Percentiles rank a stretch among this genome's conserved stretches.
phyloP scores from a whole-genome alignment of 2,888 invertebrate genomes.

The Cordilura impudica region DNA sequence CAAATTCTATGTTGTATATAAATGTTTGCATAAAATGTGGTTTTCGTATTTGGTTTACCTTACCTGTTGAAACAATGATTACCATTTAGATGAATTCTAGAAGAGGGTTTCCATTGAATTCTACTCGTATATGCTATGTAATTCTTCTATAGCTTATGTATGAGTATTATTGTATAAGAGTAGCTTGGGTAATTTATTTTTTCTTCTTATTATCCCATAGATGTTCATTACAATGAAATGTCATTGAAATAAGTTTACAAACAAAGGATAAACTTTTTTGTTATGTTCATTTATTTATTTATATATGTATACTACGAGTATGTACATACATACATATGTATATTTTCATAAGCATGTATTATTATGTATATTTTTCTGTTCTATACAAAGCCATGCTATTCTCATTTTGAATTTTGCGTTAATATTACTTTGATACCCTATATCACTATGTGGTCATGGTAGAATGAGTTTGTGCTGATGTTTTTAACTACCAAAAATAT shows the following conservation, averaged over 20 bases:
- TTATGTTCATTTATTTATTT: not conserved
- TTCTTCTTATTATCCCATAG: not conserved
- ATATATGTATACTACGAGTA: not conserved
- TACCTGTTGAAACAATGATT: not conserved
- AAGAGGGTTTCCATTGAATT: not conserved
- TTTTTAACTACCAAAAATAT: too few relatives aligned
- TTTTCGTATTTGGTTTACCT: not conserved
- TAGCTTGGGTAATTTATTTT: not conserved
- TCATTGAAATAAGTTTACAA: not conserved
- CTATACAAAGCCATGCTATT: too few relatives aligned
- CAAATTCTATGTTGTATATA: not conserved
- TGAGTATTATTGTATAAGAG: not conserved
- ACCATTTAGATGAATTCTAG: not conserved
- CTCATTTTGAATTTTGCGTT: too few relatives aligned
- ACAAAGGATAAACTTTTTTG: not conserved
- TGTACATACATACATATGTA: not conserved
- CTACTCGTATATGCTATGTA: too few relatives aligned
- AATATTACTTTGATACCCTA: too few relatives aligned
- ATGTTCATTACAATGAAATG: not conserved
- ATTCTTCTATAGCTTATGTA: not conserved
- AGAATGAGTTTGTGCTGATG: too few relatives aligned
- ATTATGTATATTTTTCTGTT: too few relatives aligned
- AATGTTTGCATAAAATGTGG: not conserved
- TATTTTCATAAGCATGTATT: too few relatives aligned
- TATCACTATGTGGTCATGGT: too few relatives aligned